Percentiles rank a stretch among this genome's conserved stretches.
Conservation (phyloP, 2,888 invertebrate species). For the Callosobruchus maculatus region DNA sequence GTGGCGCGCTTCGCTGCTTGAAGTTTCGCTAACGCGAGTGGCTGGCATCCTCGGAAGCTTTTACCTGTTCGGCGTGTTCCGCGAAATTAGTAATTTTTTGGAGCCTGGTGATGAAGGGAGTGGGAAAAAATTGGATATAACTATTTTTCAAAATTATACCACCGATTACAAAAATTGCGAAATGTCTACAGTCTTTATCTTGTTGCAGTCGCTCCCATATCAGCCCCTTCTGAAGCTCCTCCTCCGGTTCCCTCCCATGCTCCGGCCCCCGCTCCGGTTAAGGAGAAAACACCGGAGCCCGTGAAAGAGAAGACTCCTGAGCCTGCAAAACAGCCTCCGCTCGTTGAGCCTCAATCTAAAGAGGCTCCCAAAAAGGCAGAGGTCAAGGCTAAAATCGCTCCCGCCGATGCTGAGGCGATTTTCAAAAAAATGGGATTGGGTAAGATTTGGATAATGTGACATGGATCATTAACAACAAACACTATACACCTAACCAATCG, state of each 20-base stretch:
- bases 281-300: conserved; percentile 11
- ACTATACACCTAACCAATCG: no score
- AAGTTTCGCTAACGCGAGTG: no score
- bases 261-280: neutral
- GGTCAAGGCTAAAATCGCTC: conserved; percentile 36
- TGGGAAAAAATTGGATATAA: no score
- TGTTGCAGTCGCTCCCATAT: neutral
- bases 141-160: no score
- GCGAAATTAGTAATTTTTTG: no score
- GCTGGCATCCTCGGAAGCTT: no score
- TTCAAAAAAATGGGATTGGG: conserved; percentile 71
- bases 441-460: no score
- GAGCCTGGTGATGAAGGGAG: no score
- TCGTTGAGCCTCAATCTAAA: conserved; percentile 1
- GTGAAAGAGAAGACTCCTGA: conserved; percentile 14
- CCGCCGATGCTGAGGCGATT: conserved; percentile 65
- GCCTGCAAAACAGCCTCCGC: conserved; percentile 9
- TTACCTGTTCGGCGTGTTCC: no score
- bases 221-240: neutral
- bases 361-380: conserved; percentile 15
- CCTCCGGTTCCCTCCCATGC: neutral
- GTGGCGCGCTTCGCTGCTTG: no score
- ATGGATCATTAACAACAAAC: neutral
- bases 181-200: no score
- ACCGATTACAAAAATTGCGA: no score